A percentile compares a stretch with the other conserved stretches of the same genome.
These are phyloP conservation scores for Cerastis rubricosa DNA, from an alignment of 2,888 invertebrate genomes.

Conservation along the genomic window DNA sequence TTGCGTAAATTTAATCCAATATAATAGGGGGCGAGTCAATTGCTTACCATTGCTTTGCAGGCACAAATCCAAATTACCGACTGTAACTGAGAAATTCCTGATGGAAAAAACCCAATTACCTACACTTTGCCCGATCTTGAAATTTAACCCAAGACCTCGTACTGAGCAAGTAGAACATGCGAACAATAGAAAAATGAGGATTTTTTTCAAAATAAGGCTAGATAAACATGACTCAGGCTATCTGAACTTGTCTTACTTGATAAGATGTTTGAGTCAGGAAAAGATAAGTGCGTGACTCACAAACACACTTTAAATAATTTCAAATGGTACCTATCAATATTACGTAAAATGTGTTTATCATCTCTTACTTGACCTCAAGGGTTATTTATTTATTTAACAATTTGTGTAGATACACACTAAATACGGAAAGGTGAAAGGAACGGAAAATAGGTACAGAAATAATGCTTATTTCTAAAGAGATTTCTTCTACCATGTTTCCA, in stretches of 20 bases:
- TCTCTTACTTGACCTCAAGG: neutral
- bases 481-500: too few species aligned
- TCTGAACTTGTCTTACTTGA: conserved; percentile 33
- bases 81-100: neutral
- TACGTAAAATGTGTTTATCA: conserved; percentile 13
- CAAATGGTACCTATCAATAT: conserved; percentile 9
- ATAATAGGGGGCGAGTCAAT: neutral
- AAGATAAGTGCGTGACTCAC: conserved; percentile 39
- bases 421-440: too few species aligned
- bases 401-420: too few species aligned
- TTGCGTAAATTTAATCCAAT: neutral
- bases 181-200: neutral
- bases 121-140: neutral
- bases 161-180: neutral
- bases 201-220: neutral
- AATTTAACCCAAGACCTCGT: neutral
- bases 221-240: conserved; percentile 36
- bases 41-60: too few species aligned
- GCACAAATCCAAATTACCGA: neutral
- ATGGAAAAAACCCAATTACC: neutral
- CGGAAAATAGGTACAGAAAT: too few species aligned
- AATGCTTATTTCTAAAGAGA: too few species aligned
- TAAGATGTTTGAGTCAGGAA: conserved; percentile 20
- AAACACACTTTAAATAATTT: conserved; percentile 25
- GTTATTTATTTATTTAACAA: too few species aligned